Base-by-base conservation (phyloP, 2,888 invertebrate genomes). In the Eremobia ochroleuca region DNA sequence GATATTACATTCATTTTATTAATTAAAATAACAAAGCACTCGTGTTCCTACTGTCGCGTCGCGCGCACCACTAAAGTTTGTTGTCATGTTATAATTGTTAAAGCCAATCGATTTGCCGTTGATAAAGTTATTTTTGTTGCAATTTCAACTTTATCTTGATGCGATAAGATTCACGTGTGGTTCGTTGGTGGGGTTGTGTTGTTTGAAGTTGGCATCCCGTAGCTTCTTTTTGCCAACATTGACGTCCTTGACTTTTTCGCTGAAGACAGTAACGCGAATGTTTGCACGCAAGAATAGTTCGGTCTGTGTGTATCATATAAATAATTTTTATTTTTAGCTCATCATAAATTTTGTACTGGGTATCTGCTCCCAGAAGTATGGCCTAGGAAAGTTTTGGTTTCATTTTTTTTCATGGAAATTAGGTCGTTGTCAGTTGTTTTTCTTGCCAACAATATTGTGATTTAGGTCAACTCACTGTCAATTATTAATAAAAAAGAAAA, bases 1-100 rank as follows among this genome's bases (percentile, higher is more conserved):
- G 97, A 96, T 73, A 96, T 93, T 46, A 95, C 78, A 85, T 96
- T 97, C 97, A 97, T 96, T 85, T 84, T 94, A 77, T 62, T 72
- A 85, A 78, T 85, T 72, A 66, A 78, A 81, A 46, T 31, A 40
- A 81, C 73, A 52, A 55, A 37, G 13, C 66, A 34, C 76, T 66
- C 90, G 83, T 83, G 85, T 77, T 78, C 28, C 34, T 43, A 58
- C 62, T 46, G 8, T 68, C 84, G 83, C 86, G 81, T 80, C 86
- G 77, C 76, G 85, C 85, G 85, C 77, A 37, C 58, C 70, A 91
- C 91, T 91, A 82, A 88, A 85, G 73, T 88, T 88, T 87, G 87
- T 88, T 88, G 89, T 88, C 76, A 80, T 83, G 79, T 66, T 76
- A 70, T 83, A 83, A 85, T 81, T 86, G 84, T 72, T 81, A 77